phyloP scores from a whole-genome alignment of 2,113 vertebrate genomes.

The Pristiophorus japonicus region DNA sequence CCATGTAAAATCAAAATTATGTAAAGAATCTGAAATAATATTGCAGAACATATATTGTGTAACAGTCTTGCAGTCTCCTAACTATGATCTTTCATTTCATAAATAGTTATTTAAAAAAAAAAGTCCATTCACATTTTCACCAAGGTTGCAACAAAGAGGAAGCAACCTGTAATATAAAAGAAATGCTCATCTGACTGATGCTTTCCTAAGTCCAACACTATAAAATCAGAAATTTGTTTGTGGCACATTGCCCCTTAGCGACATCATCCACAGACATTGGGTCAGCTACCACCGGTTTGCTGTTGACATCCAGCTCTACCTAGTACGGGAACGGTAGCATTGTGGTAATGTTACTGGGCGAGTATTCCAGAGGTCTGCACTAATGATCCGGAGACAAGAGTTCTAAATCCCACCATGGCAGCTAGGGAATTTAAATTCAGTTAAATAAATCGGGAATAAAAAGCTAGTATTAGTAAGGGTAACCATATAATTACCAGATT shows the following conservation, averaged over 20 bases:
- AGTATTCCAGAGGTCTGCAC: too few species aligned
- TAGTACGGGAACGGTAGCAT: too few species aligned
- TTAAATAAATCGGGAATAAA: too few species aligned
- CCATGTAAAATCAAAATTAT: too few species aligned
- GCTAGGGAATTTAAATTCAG: too few species aligned
- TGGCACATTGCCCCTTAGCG: not conserved
- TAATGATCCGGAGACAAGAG: too few species aligned
- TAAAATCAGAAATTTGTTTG: not conserved
- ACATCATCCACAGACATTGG: not conserved
- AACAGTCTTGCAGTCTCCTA: not conserved
- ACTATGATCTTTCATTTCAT: not conserved
- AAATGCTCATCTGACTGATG: not conserved
- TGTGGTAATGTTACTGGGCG: too few species aligned
- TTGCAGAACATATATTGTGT: not conserved
- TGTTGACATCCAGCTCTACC: not conserved
- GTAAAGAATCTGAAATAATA: too few species aligned
- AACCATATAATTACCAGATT: too few species aligned
- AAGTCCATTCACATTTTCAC: not conserved
- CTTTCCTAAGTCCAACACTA: not conserved
- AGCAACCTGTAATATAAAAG: not conserved
- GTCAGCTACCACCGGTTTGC: not conserved
- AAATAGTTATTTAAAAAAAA: not conserved
- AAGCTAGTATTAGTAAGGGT: too few species aligned
- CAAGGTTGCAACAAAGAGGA: not conserved
- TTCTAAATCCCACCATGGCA: too few species aligned